Percentiles rank a stretch among this genome's conserved stretches.
phyloP scores from a whole-genome alignment of 92 coral and sea anemone species.

The Umimayanthus kanabou region DNA sequence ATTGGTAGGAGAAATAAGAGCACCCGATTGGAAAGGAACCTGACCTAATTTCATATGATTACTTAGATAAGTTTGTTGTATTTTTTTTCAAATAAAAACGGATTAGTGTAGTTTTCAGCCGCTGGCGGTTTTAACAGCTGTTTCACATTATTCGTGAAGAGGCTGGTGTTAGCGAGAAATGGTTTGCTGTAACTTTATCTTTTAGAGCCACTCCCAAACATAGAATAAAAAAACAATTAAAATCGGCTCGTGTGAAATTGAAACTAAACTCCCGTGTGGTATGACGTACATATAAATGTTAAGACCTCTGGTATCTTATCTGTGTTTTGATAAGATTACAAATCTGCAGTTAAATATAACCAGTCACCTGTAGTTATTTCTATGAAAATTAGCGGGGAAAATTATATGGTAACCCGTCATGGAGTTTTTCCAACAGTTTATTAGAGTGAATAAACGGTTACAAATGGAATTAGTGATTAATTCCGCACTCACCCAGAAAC shows the following conservation, averaged over 20 bases:
- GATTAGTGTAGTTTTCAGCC: too few relatives aligned
- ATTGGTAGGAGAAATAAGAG: too few relatives aligned
- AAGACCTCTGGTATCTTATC: not conserved
- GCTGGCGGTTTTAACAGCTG: too few relatives aligned
- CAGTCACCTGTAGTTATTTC: constrained; percentile 22
- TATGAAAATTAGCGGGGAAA: not conserved
- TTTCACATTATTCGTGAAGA: too few relatives aligned
- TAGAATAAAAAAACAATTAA: not conserved
- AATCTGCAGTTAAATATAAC: not conserved
- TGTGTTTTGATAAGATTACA: constrained; percentile 3
- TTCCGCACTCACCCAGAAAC: constrained; percentile 8
- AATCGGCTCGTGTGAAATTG: not conserved
- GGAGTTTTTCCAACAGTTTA: not conserved
- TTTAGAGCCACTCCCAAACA: not conserved
- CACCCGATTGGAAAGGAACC: too few relatives aligned
- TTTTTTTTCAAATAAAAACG: too few relatives aligned
- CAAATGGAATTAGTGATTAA: not conserved
- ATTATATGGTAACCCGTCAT: not conserved
- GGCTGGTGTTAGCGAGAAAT: too few relatives aligned
- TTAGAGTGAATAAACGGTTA: not conserved
- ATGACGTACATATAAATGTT: not conserved
- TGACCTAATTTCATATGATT: too few relatives aligned
- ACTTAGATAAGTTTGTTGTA: too few relatives aligned
- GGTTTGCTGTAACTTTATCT: not conserved
- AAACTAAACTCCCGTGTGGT: not conserved